Conservation (phyloP, 1,140 invertebrate genomes). For the Drosophila takahashii region DNA sequence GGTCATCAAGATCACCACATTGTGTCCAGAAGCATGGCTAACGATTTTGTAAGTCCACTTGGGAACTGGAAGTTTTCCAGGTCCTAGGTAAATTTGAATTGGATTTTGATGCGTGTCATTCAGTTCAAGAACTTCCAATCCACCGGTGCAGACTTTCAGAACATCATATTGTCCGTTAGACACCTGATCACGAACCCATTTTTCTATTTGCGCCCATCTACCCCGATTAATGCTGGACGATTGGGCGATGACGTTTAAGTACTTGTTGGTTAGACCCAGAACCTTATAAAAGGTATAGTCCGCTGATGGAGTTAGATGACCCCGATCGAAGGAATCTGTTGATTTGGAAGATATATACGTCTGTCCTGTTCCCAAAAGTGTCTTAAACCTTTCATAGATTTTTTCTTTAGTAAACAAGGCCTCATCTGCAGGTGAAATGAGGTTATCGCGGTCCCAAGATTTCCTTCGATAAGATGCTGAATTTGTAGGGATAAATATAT, state of each 20-base stretch:
- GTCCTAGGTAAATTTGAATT: background rate
- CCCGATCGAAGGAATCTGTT: conserved; percentile 1
- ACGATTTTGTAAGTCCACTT: conserved; percentile 1
- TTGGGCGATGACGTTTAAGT: conserved; percentile 14
- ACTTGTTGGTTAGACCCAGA: conserved; percentile 4
- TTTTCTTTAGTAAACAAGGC: background rate
- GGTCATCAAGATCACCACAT: background rate
- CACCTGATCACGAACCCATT: background rate
- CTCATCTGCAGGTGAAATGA: conserved; percentile 1
- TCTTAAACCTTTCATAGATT: background rate
- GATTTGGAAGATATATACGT: background rate
- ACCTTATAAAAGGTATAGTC: background rate
- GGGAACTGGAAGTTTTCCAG: background rate
- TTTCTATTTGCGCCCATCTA: conserved; percentile 5
- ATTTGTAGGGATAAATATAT: too few species aligned
- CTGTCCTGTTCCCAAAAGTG: background rate
- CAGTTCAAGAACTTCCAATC: background rate
- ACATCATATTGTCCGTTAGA: background rate
- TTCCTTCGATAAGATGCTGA: background rate
- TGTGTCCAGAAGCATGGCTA: background rate
- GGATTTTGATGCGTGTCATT: background rate
- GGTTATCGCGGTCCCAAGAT: background rate
- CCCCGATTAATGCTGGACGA: conserved; percentile 8
- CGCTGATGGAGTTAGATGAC: conserved; percentile 1
- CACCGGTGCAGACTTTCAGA: background rate